phyloP scores from a whole-genome alignment of 2,797 vertebrate species.

The Mormyrus hasselquistii region DNA sequence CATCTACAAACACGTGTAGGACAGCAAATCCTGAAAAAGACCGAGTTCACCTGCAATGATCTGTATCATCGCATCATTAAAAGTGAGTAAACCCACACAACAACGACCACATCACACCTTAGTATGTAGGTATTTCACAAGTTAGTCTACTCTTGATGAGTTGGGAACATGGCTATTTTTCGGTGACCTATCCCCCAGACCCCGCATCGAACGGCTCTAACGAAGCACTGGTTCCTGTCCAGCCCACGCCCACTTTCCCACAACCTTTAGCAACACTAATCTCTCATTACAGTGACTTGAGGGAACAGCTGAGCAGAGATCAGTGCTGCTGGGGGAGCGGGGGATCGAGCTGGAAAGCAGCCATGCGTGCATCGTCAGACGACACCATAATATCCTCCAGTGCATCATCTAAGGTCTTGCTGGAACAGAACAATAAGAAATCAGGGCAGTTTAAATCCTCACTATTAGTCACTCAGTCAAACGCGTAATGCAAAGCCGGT shows the following conservation, averaged over 20 bases:
- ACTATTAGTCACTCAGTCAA: not conserved
- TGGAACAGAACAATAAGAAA: not conserved
- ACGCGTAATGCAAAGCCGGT: not conserved
- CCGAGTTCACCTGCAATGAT: not conserved
- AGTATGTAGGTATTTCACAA: not conserved
- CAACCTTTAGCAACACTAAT: constrained; percentile 1
- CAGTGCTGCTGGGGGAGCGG: not conserved
- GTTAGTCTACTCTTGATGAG: not conserved
- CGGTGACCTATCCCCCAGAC: not conserved
- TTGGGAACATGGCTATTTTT: not conserved
- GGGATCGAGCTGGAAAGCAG: not conserved
- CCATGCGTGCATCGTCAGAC: not conserved
- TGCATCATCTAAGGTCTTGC: constrained; percentile 5
- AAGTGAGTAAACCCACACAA: not conserved
- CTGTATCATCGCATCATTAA: not conserved
- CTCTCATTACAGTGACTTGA: constrained; percentile 10
- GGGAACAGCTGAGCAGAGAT: not conserved
- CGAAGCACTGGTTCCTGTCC: not conserved
- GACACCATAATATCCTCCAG: not conserved
- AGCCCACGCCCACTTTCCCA: not conserved
- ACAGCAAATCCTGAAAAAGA: not conserved
- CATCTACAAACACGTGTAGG: not conserved
- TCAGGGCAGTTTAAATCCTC: not conserved
- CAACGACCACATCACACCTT: not conserved
- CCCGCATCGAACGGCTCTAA: not conserved